phyloP scores from a whole-genome alignment of 2,113 vertebrate species.

The Aythya baeri region DNA sequence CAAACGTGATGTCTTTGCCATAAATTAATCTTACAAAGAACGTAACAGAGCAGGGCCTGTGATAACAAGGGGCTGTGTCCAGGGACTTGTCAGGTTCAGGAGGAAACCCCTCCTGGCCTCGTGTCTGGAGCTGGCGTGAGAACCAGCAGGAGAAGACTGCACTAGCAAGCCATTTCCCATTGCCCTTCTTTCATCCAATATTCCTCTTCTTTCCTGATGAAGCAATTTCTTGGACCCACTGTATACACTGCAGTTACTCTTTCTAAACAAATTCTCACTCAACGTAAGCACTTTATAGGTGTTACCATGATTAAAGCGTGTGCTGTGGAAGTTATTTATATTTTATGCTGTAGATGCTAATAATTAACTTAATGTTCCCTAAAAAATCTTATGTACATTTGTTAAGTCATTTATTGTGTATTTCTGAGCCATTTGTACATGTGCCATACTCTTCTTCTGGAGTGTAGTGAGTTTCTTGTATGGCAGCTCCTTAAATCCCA shows the following conservation, averaged over 20 bases:
- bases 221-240: not conserved
- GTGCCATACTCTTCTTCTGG: not conserved
- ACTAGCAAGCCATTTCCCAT: not conserved
- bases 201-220: not conserved
- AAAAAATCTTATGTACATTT: not conserved
- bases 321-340: not conserved
- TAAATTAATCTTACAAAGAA: not conserved
- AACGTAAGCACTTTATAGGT: not conserved
- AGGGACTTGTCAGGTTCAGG: not conserved
- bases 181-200: not conserved
- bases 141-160: not conserved
- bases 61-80: not conserved
- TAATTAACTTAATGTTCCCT: not conserved
- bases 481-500: not conserved
- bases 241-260: not conserved
- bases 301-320: not conserved
- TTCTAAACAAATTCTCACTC: not conserved
- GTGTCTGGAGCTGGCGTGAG: not conserved
- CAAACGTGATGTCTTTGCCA: not conserved
- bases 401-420: not conserved
- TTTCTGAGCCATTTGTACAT: not conserved
- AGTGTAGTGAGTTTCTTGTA: not conserved
- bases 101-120: not conserved
- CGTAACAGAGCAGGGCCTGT: not conserved
- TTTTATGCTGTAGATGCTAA: not conserved